These are phyloP conservation scores for Pseudococcus viburni DNA, from an alignment of 2,888 invertebrate genomes.

Conservation along the genomic window DNA sequence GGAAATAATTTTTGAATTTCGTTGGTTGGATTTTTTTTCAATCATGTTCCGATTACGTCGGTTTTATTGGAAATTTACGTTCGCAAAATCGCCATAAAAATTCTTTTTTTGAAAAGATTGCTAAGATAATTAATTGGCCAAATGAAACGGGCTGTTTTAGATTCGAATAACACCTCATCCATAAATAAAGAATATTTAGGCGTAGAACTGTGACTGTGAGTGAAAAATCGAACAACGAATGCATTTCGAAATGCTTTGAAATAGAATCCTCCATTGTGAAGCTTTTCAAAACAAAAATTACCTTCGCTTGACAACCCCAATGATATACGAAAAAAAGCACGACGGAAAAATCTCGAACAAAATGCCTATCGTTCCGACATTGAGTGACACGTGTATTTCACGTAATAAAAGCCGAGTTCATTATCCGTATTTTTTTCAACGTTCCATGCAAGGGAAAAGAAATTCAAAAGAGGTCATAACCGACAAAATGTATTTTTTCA, in stretches of 20 bases:
- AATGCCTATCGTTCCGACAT: slow-evolving; percentile 23
- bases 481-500: background rate
- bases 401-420: background rate
- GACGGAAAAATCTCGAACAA: slow-evolving; percentile 4
- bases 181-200: background rate
- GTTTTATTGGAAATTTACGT: background rate
- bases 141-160: background rate
- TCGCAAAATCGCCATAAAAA: background rate
- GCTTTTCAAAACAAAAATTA: slow-evolving; percentile 14
- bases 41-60: background rate
- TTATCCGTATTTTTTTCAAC: background rate
- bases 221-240: background rate
- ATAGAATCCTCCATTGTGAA: slow-evolving; percentile 14
- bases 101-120: background rate
- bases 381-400: slow-evolving; percentile 20
- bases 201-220: background rate
- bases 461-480: slow-evolving; percentile 19
- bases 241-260: slow-evolving; percentile 7
- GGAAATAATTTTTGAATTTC: background rate
- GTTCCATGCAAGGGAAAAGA: background rate
- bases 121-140: background rate
- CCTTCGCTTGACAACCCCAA: slow-evolving; percentile 14
- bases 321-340: slow-evolving; percentile 4
- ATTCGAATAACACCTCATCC: background rate
- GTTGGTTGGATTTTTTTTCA: background rate